Base-by-base conservation (phyloP, 2,797 vertebrate species). In the Jordanella pulchra region DNA sequence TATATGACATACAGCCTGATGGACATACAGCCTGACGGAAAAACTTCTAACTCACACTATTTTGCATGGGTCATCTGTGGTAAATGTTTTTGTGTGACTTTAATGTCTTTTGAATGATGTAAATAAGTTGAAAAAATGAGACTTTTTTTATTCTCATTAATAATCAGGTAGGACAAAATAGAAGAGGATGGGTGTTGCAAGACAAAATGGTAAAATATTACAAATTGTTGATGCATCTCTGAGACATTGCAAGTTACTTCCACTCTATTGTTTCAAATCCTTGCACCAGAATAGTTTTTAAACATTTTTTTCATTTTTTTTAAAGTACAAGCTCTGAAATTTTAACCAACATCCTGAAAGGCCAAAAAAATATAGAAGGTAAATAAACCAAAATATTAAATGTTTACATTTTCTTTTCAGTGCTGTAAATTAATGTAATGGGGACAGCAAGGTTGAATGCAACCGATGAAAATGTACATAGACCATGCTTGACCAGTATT, bases 51-150 rank as follows among this genome's bases (percentile, higher is more conserved):
- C 2, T 63, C 15, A 23, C 42, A 55, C 27, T 14, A 54, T 15
- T 12, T 25, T 54, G 2, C 27, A 78, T 86, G 77, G 70, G 80
- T 87, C 1, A 13, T 32, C 86, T 42, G 11, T 61, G 55, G 15
- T 30, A 58, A 21, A 58, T 58, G 55, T 58, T 48, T 15, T 15
- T 21, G 1, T 50, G 13, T 23, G 48, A 50, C 48, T 1, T 53
- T 1, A 53, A 9, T 53, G 50, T n/a, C 48, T 50, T 23, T n/a
- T n/a, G n/a, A n/a, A n/a, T n/a, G n/a, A n/a, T n/a, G n/a, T n/a
- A n/a, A 7, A 47, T 65, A 54, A 18, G 17, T 56, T 80, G 25
- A 61, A 15, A 47, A 58, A 44, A 72, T 28, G 76, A 28, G 51
- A 23, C 54, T 4, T 69, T 12, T 50, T 32, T 71, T 35, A 18